A percentile compares a stretch with the other conserved stretches of the same genome.
Conservation (phyloP, 2,797 vertebrate species). For the Anas flavirostris region DNA sequence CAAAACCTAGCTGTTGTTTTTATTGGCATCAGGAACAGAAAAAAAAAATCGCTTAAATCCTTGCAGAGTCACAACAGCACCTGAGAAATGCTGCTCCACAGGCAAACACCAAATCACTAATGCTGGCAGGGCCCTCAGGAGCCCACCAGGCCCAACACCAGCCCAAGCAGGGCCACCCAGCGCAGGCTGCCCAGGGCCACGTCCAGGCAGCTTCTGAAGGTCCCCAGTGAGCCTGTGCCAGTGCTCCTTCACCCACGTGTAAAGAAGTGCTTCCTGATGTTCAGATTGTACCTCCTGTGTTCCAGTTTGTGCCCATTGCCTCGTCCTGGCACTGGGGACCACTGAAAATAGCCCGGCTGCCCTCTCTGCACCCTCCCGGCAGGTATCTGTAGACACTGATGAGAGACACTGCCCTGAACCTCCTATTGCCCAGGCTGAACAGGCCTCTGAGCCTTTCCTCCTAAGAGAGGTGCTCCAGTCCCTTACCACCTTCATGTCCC, state of each 20-base stretch:
- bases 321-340: background rate
- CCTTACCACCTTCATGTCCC: background rate
- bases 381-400: background rate
- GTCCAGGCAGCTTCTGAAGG: background rate
- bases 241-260: rapidly evolving
- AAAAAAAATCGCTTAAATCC: background rate
- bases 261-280: background rate
- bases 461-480: background rate
- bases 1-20: background rate
- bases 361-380: background rate
- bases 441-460: background rate
- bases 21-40: background rate
- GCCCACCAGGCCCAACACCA: background rate
- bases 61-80: background rate
- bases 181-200: background rate
- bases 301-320: background rate
- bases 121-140: background rate
- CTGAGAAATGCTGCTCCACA: background rate
- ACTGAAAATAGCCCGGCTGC: background rate
- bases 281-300: background rate
- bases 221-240: background rate
- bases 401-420: rapidly evolving
- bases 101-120: background rate
- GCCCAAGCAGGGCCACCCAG: background rate
- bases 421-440: background rate